These are phyloP conservation scores for Ceyx cyanopectus DNA, from an alignment of 2,113 vertebrate species.

Conservation along the genomic window DNA sequence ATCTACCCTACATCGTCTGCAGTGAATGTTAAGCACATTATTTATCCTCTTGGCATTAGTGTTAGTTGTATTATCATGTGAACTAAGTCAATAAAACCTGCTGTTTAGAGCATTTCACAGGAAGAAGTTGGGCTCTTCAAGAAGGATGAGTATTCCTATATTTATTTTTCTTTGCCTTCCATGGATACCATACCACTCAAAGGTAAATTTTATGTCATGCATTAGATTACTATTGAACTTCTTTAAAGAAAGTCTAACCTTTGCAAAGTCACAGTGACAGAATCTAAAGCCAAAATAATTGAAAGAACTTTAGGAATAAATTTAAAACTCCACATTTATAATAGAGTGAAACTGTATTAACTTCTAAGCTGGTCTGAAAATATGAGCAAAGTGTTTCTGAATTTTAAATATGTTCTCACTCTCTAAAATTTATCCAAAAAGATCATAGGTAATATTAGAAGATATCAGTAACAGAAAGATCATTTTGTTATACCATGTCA, in stretches of 20 bases:
- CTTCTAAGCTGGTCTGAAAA: neutral
- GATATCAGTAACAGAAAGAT: neutral
- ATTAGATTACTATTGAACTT: neutral
- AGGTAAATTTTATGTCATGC: neutral
- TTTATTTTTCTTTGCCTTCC: neutral
- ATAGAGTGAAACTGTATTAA: neutral
- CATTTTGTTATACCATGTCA: neutral
- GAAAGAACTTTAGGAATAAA: neutral
- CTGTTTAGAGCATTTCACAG: neutral
- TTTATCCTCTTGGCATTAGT: conserved; percentile 31
- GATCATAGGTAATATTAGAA: neutral
- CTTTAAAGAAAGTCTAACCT: neutral
- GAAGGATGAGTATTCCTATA: neutral
- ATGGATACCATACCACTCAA: neutral
- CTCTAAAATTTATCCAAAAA: neutral
- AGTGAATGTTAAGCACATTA: conserved; percentile 42
- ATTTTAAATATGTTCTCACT: neutral
- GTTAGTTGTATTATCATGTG: neutral
- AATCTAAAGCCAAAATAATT: neutral
- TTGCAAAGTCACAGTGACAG: neutral
- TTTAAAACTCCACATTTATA: neutral
- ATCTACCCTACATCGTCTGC: neutral
- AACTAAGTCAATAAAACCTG: conserved; percentile 33
- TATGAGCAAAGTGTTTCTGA: neutral
- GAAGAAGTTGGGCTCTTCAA: neutral